phyloP scores from a whole-genome alignment of 2,888 invertebrate genomes.

The Heliconius ethilla region DNA sequence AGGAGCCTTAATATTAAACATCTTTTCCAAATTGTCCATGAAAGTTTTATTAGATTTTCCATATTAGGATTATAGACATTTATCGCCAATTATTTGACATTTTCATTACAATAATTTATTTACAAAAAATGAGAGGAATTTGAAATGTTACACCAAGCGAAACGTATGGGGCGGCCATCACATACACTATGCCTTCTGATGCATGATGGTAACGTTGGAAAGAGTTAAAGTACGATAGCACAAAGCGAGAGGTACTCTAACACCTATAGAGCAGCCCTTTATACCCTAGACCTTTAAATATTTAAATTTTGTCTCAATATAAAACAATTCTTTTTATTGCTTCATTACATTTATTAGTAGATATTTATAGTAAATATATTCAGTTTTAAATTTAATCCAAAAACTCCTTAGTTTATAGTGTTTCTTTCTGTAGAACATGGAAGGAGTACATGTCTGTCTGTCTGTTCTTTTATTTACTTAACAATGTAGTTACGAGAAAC shows the following conservation, averaged over 20 bases:
- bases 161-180: conserved; percentile 6
- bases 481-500: background rate
- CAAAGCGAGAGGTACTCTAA: conserved; percentile 23
- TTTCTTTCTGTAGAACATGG: background rate
- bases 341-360: background rate
- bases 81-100: too few species aligned
- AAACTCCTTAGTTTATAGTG: background rate
- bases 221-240: conserved; percentile 20
- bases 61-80: too few species aligned
- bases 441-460: background rate
- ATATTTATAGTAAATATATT: background rate
- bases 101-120: too few species aligned
- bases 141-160: conserved; percentile 17
- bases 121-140: background rate
- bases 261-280: conserved; percentile 18
- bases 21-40: too few species aligned
- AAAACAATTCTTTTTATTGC: conserved; percentile 2
- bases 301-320: conserved; percentile 20
- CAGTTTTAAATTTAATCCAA: background rate
- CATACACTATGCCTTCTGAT: conserved; percentile 23
- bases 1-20: too few species aligned
- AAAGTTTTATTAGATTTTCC: too few species aligned
- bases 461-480: background rate
- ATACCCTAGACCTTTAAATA: conserved; percentile 13
- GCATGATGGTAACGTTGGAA: conserved; percentile 15